Evolutionary conservation across 2,797 vertebrate genomes (phyloP).

Genomic region (Lacerta bilineata): DNA sequence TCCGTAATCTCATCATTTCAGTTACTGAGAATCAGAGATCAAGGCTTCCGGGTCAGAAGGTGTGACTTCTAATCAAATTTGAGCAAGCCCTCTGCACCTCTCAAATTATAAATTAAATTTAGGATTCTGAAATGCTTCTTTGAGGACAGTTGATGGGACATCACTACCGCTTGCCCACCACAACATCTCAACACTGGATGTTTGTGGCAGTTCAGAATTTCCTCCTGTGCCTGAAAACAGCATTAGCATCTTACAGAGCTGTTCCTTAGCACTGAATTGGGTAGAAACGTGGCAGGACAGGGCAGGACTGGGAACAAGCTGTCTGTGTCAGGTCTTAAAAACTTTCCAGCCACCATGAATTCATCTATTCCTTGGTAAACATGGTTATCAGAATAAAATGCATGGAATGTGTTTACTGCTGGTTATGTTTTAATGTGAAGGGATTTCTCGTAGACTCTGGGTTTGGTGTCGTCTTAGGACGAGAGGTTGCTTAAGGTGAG

Average conservation of each 20-base stretch:
- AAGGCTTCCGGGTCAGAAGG: not conserved
- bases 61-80: not conserved
- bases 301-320: not conserved
- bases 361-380: not conserved
- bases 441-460: not conserved
- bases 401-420: slow-evolving; percentile 18
- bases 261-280: not conserved
- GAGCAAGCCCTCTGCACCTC: not conserved
- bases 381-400: slow-evolving; percentile 6
- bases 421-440: slow-evolving; percentile 7
- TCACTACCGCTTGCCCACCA: not conserved
- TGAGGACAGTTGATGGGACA: not conserved
- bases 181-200: not conserved
- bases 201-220: not conserved
- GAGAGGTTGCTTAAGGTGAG: not conserved
- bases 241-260: not conserved
- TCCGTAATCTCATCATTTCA: not conserved
- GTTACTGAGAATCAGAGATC: not conserved
- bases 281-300: not conserved
- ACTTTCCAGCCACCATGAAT: not conserved
- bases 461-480: not conserved
- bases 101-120: not conserved
- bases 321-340: not conserved
- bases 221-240: not conserved
- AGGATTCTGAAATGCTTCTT: not conserved